Evolutionary conservation across 2,888 invertebrate species (phyloP), one percentile per base, ranked within the genome.

Genomic region (Athripsodes cinereus): DNA sequence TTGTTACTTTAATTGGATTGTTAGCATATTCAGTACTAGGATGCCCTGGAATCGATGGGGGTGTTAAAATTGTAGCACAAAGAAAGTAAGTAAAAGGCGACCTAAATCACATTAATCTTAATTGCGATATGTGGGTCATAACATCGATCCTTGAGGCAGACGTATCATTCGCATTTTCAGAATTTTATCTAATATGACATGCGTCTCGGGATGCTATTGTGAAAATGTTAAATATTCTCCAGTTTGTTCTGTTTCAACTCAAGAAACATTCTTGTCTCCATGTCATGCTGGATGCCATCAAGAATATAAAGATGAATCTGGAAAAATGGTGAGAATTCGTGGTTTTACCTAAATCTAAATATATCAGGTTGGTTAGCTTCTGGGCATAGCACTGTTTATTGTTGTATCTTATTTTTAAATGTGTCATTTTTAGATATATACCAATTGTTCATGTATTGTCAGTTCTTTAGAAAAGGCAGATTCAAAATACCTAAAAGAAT

Each of bases 211-310:
- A 58, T 88, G 88, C 67, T 72, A 81, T 61, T 89, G 88, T 69
- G 84, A 85, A 65, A 85, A 83, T 66, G 84, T 85, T 21, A 83
- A 85, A 62, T 89, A 87, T 67, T 85, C 87, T 53, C 88, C 88
- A 0, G 85, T 90, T 0, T 89, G 88, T 67, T 81, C 84, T 3
- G 78, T 81, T 61, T 81, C 82, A 61, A 81, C 81, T 1, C 66
- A 63, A 47, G 78, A 81, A 64, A 85, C 86, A 2, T 90, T 83
- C 68, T 89, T 89, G 65, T 89, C 88, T 0, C 86, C 90, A 5
- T 91, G 91, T 68, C 88, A 89, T 69, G 90, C 90, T 20, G 90
- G 91, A 3, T 90, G 90, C 68, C 78, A 71, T 53, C 70, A 70
- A 22, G 71, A 74, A 62, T 68, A 72, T 35, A 68, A 69, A 8